Evolutionary conservation across 2,797 vertebrate species (phyloP).

Genomic region (Leuciscus waleckii): DNA sequence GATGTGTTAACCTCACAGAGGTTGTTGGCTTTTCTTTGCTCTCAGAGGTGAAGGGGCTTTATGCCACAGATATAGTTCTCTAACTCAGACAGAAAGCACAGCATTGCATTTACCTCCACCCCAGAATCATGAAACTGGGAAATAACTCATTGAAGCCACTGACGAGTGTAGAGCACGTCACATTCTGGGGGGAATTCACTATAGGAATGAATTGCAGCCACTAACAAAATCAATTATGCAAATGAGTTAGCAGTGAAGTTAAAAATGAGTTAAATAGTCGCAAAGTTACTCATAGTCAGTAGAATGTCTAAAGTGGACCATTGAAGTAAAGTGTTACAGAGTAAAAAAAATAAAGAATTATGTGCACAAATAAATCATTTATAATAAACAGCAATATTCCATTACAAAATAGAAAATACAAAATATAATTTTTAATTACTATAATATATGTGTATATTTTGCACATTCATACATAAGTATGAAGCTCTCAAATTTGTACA

Average conservation of each 20-base stretch:
- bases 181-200: background rate
- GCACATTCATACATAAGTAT: background rate
- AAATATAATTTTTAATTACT: too few species aligned
- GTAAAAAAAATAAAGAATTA: too few species aligned
- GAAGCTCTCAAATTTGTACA: background rate
- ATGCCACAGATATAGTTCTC: constrained; percentile 11
- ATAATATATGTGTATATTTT: background rate
- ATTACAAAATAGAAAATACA: too few species aligned
- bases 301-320: too few species aligned
- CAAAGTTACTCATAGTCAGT: too few species aligned
- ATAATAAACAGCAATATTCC: too few species aligned
- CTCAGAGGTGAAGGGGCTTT: constrained; percentile 35
- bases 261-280: too few species aligned
- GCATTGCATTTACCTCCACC: constrained; percentile 7
- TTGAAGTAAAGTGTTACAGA: too few species aligned
- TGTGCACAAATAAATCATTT: too few species aligned
- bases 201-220: background rate
- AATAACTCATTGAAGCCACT: constrained; percentile 18
- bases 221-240: background rate
- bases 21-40: constrained; percentile 17
- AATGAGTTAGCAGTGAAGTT: background rate
- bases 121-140: background rate
- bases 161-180: background rate
- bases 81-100: constrained; percentile 17
- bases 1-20: constrained; percentile 58